These are phyloP conservation scores for Agrotis ipsilon DNA, from an alignment of 2,888 invertebrate species.

Conservation along the genomic window DNA sequence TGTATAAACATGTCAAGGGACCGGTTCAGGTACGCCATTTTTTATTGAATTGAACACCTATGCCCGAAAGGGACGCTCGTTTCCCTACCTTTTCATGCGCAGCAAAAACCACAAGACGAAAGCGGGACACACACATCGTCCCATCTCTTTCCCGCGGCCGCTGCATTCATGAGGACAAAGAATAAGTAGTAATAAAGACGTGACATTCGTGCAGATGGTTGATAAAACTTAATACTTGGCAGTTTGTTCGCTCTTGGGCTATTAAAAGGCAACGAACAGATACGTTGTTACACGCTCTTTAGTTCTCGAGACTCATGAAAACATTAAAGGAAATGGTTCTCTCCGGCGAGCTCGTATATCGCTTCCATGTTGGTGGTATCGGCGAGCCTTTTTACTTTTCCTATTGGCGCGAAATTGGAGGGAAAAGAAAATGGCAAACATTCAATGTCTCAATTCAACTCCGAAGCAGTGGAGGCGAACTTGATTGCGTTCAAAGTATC, in stretches of 20 bases:
- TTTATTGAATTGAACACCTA: constrained; percentile 90
- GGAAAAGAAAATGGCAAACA: constrained; percentile 87
- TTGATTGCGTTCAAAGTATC: constrained; percentile 82
- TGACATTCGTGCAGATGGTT: constrained; percentile 90
- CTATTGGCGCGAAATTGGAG: constrained; percentile 86
- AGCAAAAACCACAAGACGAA: constrained; percentile 73
- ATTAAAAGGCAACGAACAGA: constrained; percentile 88
- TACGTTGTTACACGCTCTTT: constrained; percentile 88
- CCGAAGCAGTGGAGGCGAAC: constrained; percentile 73
- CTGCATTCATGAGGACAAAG: constrained; percentile 89
- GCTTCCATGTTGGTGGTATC: constrained; percentile 84
- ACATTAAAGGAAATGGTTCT: constrained; percentile 87
- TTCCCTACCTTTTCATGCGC: constrained; percentile 79
- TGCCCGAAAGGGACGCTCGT: constrained; percentile 83
- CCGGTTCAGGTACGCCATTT: constrained; percentile 90
- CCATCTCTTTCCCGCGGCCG: constrained; percentile 72
- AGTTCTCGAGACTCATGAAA: constrained; percentile 87
- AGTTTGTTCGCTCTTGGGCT: constrained; percentile 86
- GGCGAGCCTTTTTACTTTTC: constrained; percentile 83
- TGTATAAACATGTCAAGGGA: constrained; percentile 89
- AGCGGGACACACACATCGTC: constrained; percentile 74
- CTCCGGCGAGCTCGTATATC: constrained; percentile 83
- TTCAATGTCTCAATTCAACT: constrained; percentile 88
- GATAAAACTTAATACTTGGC: constrained; percentile 89
- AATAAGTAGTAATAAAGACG: constrained; percentile 90